These are phyloP conservation scores for Craniophora ligustri DNA, from an alignment of 2,888 invertebrate species.

Conservation along the genomic window DNA sequence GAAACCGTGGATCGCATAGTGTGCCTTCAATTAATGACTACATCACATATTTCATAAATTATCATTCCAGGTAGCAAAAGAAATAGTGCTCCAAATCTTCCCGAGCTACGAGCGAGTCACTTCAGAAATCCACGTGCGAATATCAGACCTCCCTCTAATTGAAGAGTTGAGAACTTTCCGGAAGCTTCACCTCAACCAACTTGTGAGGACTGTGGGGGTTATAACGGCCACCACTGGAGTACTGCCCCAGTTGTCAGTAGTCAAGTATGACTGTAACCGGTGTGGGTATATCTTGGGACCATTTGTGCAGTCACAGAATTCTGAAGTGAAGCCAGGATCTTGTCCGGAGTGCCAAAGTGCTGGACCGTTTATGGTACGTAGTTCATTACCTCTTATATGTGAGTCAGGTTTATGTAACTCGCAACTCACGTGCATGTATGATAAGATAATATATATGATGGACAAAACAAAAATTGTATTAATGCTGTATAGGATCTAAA, in stretches of 20 bases:
- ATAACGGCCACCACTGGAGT: conserved; percentile 98
- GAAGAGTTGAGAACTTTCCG: conserved; percentile 98
- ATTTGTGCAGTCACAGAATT: conserved; percentile 97
- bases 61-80: conserved; percentile 90
- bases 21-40: too few species aligned
- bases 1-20: too few species aligned
- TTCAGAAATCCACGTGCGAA: conserved; percentile 97
- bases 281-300: conserved; percentile 99
- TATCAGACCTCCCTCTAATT: conserved; percentile 97
- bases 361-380: conserved; percentile 96
- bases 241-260: conserved; percentile 97
- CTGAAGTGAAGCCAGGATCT: conserved; percentile 98
- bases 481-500: too few species aligned
- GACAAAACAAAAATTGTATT: too few species aligned
- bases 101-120: conserved; percentile 98
- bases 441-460: too few species aligned
- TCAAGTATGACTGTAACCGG: conserved; percentile 99
- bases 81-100: conserved; percentile 97
- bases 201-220: conserved; percentile 96
- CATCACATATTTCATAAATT: background rate
- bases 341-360: conserved; percentile 99
- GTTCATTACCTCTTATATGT: too few species aligned
- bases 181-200: conserved; percentile 96
- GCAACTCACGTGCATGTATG: too few species aligned
- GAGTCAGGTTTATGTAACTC: too few species aligned